A percentile compares a stretch with the other conserved stretches of the same genome.
Conservation (phyloP, 2,113 vertebrate species). For the Cervus canadensis region DNA sequence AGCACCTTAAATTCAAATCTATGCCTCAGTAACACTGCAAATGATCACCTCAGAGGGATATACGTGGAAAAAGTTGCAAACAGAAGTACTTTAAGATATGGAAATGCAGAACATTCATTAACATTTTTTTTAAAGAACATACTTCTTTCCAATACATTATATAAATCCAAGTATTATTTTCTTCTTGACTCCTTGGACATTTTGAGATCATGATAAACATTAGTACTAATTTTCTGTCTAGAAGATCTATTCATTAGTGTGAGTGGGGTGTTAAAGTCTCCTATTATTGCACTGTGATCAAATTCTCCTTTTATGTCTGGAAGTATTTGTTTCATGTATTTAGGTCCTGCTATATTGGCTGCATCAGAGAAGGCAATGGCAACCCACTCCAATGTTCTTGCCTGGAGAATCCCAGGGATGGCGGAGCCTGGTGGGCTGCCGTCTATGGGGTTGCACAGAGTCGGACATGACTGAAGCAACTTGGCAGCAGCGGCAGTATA, state of each 20-base stretch:
- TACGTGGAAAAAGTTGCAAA: not conserved
- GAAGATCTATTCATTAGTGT: not conserved
- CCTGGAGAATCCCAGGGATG: too few relatives aligned
- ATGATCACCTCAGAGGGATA: not conserved
- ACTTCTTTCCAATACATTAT: not conserved
- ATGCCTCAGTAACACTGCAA: not conserved
- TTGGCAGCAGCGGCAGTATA: not conserved
- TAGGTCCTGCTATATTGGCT: not conserved
- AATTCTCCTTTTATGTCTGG: not conserved
- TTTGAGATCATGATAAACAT: not conserved
- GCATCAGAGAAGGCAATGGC: too few relatives aligned
- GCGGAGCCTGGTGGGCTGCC: too few relatives aligned
- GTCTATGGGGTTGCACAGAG: too few relatives aligned
- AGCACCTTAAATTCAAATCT: slow-evolving; percentile 36
- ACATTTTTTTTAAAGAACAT: slow-evolving; percentile 33
- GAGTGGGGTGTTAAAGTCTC: not conserved
- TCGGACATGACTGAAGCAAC: too few relatives aligned
- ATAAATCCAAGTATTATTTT: slow-evolving; percentile 36
- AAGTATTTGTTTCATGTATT: not conserved
- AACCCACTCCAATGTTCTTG: too few relatives aligned
- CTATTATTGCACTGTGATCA: not conserved
- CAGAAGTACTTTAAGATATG: slow-evolving; percentile 25
- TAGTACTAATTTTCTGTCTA: not conserved
- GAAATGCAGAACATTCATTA: not conserved
- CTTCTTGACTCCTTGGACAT: not conserved